phyloP scores from a whole-genome alignment of 92 coral and sea anemone genomes.

The Parazoanthus darwini region DNA sequence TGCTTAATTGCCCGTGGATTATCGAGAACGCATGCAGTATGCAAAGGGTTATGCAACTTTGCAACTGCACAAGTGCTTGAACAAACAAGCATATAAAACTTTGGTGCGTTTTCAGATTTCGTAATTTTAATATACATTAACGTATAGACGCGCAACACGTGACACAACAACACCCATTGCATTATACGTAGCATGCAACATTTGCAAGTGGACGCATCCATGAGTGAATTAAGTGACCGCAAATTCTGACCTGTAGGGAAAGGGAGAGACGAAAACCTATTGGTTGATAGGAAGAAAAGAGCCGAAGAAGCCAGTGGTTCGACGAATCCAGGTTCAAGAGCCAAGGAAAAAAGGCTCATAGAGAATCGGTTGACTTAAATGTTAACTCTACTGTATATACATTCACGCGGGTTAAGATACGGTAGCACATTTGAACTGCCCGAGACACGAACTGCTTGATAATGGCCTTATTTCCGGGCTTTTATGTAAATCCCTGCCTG shows the following conservation, averaged over 20 bases:
- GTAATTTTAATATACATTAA: background rate
- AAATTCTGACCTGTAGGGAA: conserved; percentile 44
- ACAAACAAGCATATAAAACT: no score
- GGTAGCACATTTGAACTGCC: background rate
- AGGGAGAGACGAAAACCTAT: conserved; percentile 69
- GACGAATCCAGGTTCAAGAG: conserved; percentile 25
- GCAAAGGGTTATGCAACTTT: no score
- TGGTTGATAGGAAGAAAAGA: conserved; percentile 68
- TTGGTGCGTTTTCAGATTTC: background rate
- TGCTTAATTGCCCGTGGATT: no score
- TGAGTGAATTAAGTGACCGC: no score
- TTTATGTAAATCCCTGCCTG: no score
- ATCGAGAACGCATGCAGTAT: no score
- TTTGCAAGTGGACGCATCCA: background rate
- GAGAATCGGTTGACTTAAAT: background rate
- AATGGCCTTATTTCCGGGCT: background rate
- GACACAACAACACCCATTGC: background rate
- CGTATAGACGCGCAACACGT: background rate
- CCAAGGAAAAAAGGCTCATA: background rate
- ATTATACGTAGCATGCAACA: no score
- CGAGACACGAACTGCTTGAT: background rate
- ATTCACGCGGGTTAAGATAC: background rate
- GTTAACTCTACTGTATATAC: background rate
- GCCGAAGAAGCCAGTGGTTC: conserved; percentile 4
- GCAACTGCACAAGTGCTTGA: no score